Base-by-base conservation (phyloP, 2,888 invertebrate genomes). In the Galeruca laticollis region DNA sequence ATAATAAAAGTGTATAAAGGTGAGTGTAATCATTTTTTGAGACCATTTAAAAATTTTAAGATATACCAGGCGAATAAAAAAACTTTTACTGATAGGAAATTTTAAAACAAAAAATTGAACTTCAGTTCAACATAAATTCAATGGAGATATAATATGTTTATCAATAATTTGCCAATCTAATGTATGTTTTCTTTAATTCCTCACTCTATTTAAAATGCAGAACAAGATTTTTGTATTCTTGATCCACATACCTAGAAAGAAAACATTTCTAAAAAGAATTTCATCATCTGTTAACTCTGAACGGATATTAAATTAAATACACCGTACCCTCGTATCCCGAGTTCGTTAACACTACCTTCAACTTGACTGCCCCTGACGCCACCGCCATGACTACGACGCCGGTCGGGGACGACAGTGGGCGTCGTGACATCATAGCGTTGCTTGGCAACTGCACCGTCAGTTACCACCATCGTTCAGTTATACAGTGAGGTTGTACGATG, bases 331-430 rank as follows among this genome's bases (percentile, higher is more conserved):
- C 72, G 71, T 75, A 73, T 56, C 51, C 51, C 51, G 75, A 78
- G 80, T 80, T 83, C 83, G 82, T 83, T 84, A 82, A 81, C 82
- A 81, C 79, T 76, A 82, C 83, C 83, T 83, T 83, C 81, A 83
- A 83, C 84, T 83, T 83, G 83, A 82, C 82, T 81, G 82, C 77
- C 82, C 82, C 81, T 82, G 80, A 80, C 80, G 80, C 77, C 73
- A 82, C 56, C 56, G 35, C 56, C 35, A 10, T 33, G 20, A 57
- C 18, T 57, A 31, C 82, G 82, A 76, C 76, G 73, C 60, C 65
- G 40, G 73, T 68, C 78, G 78, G 67, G 78, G 76, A 72, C 71
- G 75, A 68, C 77, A 78, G 78, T 71, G 70, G 81, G 81, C 82
- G 82, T 76, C 76, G 72, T 82, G 83, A 84, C 83, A 84, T 84